Conservation (phyloP, 2,888 invertebrate species). For the Cataglyphis albicans region DNA sequence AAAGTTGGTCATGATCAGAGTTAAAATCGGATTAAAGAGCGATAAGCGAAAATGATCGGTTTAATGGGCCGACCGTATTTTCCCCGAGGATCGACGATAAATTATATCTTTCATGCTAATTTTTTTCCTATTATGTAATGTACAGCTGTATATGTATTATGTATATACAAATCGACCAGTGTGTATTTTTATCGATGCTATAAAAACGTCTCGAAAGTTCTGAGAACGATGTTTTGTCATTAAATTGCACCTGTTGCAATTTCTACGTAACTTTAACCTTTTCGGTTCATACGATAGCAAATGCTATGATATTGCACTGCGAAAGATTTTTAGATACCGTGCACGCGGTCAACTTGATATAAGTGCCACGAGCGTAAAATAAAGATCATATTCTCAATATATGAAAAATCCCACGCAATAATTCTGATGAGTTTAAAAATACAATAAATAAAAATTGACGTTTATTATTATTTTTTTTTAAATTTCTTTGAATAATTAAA, state of each 20-base stretch:
- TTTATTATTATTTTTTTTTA: no score
- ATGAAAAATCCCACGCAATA: neutral
- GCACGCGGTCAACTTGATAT: neutral
- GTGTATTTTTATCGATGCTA: neutral
- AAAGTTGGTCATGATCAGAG: neutral
- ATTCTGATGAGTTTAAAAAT: neutral
- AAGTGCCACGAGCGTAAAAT: neutral
- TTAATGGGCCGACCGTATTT: neutral
- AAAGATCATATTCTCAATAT: neutral
- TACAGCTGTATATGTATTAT: neutral
- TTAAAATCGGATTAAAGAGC: neutral
- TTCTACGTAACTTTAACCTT: conserved; percentile 1
- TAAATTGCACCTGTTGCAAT: conserved; percentile 24
- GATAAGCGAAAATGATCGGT: neutral
- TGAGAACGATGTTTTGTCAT: neutral
- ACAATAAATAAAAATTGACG: neutral
- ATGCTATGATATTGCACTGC: conserved; percentile 4
- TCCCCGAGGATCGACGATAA: neutral
- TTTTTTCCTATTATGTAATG: neutral
- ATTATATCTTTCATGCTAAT: neutral
- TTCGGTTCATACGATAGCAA: neutral
- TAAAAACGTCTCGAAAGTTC: conserved; percentile 16
- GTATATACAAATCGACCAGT: conserved; percentile 10
- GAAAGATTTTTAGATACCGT: conserved; percentile 1
- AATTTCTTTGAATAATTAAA: neutral